Conservation (phyloP, 2,113 vertebrate species). For the Scomber colias region DNA sequence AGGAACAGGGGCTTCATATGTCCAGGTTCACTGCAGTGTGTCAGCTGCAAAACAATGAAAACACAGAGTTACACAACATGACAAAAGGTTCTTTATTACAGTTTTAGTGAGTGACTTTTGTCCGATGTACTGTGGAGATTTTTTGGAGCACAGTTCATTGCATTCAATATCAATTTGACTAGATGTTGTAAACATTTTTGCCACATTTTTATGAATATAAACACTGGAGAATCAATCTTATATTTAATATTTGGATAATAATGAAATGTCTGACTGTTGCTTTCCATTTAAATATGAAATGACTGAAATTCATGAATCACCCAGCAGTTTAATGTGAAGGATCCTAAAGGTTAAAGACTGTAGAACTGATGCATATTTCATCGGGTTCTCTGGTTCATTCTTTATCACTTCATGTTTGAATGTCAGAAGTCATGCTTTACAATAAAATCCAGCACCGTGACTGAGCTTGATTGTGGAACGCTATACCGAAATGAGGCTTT, state of each 20-base stretch:
- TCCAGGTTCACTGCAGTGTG: constrained; percentile 4
- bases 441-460: background rate
- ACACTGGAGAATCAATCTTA: no score
- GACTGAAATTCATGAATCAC: background rate
- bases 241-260: no score
- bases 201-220: no score
- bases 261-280: no score
- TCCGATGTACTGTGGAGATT: no score
- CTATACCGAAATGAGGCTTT: constrained; percentile 25
- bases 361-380: background rate
- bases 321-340: background rate
- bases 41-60: constrained; percentile 36
- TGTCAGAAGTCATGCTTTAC: constrained; percentile 10
- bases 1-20: background rate
- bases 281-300: constrained; percentile 1
- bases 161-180: no score
- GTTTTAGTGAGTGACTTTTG: no score
- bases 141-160: no score
- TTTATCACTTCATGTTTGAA: background rate
- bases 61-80: constrained; percentile 1
- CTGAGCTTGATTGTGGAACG: background rate
- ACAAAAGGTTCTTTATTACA: background rate
- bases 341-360: background rate
- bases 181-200: no score
- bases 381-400: background rate